Conservation (phyloP, 37 sponge, comb jelly and placozoan species). For the Ephydatia muelleri region DNA sequence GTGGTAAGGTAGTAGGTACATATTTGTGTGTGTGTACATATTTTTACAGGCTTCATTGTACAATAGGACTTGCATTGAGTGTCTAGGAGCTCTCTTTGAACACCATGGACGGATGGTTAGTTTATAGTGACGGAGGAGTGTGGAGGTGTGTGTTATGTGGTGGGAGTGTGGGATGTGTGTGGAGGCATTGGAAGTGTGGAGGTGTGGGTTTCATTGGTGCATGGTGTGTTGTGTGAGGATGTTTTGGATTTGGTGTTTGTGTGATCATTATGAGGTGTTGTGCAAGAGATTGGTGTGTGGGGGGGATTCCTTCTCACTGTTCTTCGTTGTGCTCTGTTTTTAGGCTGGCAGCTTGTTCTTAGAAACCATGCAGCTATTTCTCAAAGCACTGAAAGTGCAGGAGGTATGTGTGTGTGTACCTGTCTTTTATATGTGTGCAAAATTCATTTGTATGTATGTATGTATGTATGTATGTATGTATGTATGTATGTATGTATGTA, state of each 20-base stretch:
- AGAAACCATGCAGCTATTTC: constrained; percentile 69
- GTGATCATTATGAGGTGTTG: no score
- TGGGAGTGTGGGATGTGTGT: no score
- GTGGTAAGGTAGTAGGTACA: no score
- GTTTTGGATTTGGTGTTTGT: no score
- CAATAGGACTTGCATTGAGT: constrained; percentile 68
- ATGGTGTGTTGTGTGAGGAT: no score
- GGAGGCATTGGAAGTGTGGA: no score
- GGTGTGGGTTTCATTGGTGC: no score
- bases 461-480: no score
- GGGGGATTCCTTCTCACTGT: background rate
- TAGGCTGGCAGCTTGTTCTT: constrained; percentile 71
- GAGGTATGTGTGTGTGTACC: constrained; percentile 37
- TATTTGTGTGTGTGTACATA: background rate
- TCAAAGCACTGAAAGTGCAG: constrained; percentile 61
- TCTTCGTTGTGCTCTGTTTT: background rate
- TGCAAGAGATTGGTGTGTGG: no score
- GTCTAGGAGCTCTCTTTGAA: constrained; percentile 63
- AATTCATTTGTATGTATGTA: background rate
- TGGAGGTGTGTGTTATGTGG: no score
- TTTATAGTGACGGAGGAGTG: no score
- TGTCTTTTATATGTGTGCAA: background rate
- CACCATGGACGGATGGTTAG: constrained; percentile 75
- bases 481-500: background rate
- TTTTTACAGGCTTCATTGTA: background rate